Percentiles rank a stretch among this genome's conserved stretches.
phyloP scores from a whole-genome alignment of 2,888 invertebrate genomes.

The Xanthorhoe spadicearia region DNA sequence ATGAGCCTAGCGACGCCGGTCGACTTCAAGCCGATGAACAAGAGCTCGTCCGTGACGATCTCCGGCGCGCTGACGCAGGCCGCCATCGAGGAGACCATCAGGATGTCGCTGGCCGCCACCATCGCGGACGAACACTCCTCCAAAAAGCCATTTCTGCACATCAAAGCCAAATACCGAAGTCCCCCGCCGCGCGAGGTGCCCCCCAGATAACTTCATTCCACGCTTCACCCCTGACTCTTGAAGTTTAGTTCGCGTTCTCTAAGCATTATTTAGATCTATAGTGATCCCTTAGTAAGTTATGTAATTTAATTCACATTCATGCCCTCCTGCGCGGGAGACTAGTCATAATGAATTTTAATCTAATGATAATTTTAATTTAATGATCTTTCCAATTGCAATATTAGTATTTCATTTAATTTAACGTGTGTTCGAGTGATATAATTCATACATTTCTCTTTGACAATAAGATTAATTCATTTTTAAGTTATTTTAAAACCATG shows the following conservation, averaged over 20 bases:
- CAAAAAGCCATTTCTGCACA: conserved; percentile 87
- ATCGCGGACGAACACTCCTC: conserved; percentile 68
- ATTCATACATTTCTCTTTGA: conserved; percentile 36
- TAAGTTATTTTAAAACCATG: conserved; percentile 31
- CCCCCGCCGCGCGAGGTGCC: conserved; percentile 87
- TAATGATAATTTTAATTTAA: conserved; percentile 37
- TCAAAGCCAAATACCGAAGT: conserved; percentile 90
- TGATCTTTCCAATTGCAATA: conserved; percentile 56
- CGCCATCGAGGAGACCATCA: conserved; percentile 79
- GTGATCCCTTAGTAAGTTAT: conserved; percentile 67
- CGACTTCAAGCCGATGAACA: conserved; percentile 61
- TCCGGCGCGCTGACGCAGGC: conserved; percentile 73
- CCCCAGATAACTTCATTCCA: conserved; percentile 82
- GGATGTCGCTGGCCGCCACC: conserved; percentile 72
- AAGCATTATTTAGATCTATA: conserved; percentile 72
- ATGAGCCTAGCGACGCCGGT: conserved; percentile 70
- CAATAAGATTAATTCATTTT: conserved; percentile 30
- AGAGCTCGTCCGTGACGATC: conserved; percentile 60
- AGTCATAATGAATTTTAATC: conserved; percentile 64
- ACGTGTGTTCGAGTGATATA: conserved; percentile 47
- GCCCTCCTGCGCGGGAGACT: conserved; percentile 67
- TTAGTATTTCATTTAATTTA: conserved; percentile 50
- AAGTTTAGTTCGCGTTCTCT: conserved; percentile 50
- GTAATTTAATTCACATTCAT: conserved; percentile 57
- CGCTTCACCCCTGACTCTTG: conserved; percentile 59